Evolutionary conservation across 2,113 vertebrate genomes (phyloP), one percentile per base, ranked within the genome.

Genomic region (Mus spicilegus): DNA sequence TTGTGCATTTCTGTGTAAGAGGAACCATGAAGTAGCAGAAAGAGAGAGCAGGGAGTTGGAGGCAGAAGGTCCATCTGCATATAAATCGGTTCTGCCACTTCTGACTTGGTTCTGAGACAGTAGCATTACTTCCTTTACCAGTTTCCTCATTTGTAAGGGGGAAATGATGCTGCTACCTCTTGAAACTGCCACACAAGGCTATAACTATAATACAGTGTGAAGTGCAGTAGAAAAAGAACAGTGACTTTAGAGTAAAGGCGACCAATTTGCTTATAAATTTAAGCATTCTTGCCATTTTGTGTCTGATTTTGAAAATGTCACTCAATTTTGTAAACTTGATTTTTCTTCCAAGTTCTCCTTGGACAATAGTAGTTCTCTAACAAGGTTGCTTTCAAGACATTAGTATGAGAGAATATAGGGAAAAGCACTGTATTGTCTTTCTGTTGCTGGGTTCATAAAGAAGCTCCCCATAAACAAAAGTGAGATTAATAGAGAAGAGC

Each of bases 91-190:
- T 95, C 51, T 97, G 24, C 72, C 49, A n/a, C 73, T 51, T 85
- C 76, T 54, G 46, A 49, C 73, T 56, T 89, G 54, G 78, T 94
- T 69, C 46, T 91, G 73, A 93, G 87, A 94, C 92, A 87, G 33
- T 65, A 89, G 20, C 72, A 63, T 36, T 63, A 69, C 61, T 92
- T 95, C 56, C 10, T 54, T 82, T 11, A 16, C 73, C 70, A 24
- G 49, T 87, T 94, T 96, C 63, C 75, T 95, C 42, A 56, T 33
- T 92, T 94, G 56, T 93, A 96, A 91, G 77, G 80, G 70, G 58
- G 7, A 76, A 76, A 87, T 93, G 70, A 91, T 42, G 73, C 56
- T 84, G 89, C 81, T 75, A 73, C 12, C 30, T 92, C 63, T 78
- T 70, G 76, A 92, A 54, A 33, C 69, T 89, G 39, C 26, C 20